phyloP scores from a whole-genome alignment of 2,113 vertebrate species.

The Pollachius pollachius region DNA sequence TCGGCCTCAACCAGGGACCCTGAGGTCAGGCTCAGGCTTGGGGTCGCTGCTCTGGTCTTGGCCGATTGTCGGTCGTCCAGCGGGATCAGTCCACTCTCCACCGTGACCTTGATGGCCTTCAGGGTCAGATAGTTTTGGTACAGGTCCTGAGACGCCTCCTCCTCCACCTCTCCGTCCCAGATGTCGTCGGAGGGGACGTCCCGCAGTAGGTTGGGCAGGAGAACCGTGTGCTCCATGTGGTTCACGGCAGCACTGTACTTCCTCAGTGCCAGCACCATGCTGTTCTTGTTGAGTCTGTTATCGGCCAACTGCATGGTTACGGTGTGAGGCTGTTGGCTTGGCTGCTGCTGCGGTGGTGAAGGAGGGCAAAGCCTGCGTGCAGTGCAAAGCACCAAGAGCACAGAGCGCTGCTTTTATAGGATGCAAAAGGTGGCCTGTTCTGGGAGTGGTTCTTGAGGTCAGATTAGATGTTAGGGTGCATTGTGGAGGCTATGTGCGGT shows the following conservation, averaged over 20 bases:
- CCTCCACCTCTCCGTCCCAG: background rate
- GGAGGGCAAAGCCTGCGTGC: conserved; percentile 33
- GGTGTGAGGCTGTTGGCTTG: conserved; percentile 22
- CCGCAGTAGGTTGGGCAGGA: conserved; percentile 86
- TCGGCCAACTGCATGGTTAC: conserved; percentile 66
- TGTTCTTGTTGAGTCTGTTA: conserved; percentile 38
- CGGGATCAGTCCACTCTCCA: conserved; percentile 75
- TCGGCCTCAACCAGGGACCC: conserved; percentile 39
- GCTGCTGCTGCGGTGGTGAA: conserved; percentile 25
- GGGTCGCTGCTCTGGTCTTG: conserved; percentile 6
- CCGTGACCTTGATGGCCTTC: conserved; percentile 77
- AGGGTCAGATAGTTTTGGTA: conserved; percentile 80
- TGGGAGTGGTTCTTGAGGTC: conserved; percentile 31
- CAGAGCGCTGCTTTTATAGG: conserved; percentile 49
- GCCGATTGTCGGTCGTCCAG: conserved; percentile 40
- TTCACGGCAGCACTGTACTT: conserved; percentile 74
- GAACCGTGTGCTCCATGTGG: conserved; percentile 87
- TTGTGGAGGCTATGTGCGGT: conserved; percentile 34
- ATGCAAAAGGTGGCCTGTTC: conserved; percentile 20
- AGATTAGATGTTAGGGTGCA: conserved; percentile 38
- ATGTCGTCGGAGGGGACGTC: conserved; percentile 69
- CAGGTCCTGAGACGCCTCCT: conserved; percentile 57
- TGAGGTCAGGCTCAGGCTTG: background rate
- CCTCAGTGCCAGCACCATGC: conserved; percentile 68
- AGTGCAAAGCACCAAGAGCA: conserved; percentile 30